Conservation (phyloP, 2,113 vertebrate species). For the Macroglossus sobrinus region DNA sequence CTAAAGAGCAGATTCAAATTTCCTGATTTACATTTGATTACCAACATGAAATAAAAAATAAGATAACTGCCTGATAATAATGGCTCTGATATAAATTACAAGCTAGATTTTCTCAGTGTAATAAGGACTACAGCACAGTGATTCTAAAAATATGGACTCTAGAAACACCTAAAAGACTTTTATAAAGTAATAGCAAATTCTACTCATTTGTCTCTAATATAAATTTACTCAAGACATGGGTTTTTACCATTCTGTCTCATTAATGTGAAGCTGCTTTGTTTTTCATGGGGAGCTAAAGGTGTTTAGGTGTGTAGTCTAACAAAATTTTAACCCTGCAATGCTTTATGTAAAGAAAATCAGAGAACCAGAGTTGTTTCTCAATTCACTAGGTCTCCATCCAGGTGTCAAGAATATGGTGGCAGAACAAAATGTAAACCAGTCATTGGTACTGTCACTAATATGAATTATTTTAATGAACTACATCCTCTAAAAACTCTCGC, state of each 20-base stretch:
- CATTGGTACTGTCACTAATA: not conserved
- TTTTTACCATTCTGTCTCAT: not conserved
- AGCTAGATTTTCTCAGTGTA: not conserved
- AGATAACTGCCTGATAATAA: conserved; percentile 47
- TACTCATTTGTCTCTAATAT: conserved; percentile 24
- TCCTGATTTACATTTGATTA: conserved; percentile 19
- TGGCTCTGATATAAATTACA: conserved; percentile 29
- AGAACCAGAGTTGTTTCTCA: conserved; percentile 24
- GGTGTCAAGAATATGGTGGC: not conserved
- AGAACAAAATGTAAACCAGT: conserved; percentile 33
- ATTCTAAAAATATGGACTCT: conserved; percentile 13
- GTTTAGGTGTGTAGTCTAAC: not conserved
- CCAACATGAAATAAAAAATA: not conserved
- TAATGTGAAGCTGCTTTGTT: not conserved
- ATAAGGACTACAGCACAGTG: not conserved
- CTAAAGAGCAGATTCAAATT: conserved; percentile 31
- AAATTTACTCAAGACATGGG: conserved; percentile 15
- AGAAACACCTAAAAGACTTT: conserved; percentile 28
- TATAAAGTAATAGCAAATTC: conserved; percentile 14
- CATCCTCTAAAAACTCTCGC: not conserved
- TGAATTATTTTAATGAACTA: not conserved
- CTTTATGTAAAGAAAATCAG: conserved; percentile 9
- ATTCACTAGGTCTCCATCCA: not conserved
- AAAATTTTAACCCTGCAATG: conserved; percentile 1
- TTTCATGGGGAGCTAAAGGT: not conserved